Percentiles rank a stretch among this genome's conserved stretches.
These are phyloP conservation scores for Sapayoa aenigma DNA, from an alignment of 2,113 vertebrate genomes.

Conservation along the genomic window DNA sequence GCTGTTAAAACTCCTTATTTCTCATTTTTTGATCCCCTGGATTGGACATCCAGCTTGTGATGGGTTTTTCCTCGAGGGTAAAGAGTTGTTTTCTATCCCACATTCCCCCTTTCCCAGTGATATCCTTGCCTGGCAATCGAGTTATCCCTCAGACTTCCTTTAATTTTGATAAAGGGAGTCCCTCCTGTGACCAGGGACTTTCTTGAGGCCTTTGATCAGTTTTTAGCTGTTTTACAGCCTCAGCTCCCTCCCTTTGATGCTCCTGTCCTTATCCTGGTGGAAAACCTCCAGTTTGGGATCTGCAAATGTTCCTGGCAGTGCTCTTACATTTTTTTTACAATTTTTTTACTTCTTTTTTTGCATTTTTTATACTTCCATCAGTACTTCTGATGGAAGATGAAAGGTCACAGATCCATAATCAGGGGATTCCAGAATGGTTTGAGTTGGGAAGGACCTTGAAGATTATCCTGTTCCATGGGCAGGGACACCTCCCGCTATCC, in stretches of 20 bases:
- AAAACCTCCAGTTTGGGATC: background rate
- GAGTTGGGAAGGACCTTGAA: background rate
- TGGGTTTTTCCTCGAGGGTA: fast-evolving
- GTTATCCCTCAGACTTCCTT: background rate
- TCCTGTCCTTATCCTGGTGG: background rate
- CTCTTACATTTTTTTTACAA: background rate
- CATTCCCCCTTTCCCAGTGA: background rate
- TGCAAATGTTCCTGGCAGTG: background rate
- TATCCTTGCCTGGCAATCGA: background rate
- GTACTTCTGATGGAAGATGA: background rate
- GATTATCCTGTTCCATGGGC: background rate
- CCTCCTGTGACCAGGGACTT: background rate
- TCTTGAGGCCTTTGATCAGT: background rate
- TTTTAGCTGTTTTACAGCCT: background rate
- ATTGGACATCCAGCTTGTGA: background rate
- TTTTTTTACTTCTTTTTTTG: background rate
- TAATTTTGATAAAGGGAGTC: background rate
- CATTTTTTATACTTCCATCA: background rate
- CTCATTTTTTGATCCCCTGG: background rate
- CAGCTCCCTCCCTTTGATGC: background rate
- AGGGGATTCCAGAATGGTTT: background rate
- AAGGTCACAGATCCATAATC: background rate
- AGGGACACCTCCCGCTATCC: background rate
- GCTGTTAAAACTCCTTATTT: background rate
- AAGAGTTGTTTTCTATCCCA: background rate